Evolutionary conservation across 2,797 vertebrate species (phyloP).

Genomic region (Champsocephalus gunnari): DNA sequence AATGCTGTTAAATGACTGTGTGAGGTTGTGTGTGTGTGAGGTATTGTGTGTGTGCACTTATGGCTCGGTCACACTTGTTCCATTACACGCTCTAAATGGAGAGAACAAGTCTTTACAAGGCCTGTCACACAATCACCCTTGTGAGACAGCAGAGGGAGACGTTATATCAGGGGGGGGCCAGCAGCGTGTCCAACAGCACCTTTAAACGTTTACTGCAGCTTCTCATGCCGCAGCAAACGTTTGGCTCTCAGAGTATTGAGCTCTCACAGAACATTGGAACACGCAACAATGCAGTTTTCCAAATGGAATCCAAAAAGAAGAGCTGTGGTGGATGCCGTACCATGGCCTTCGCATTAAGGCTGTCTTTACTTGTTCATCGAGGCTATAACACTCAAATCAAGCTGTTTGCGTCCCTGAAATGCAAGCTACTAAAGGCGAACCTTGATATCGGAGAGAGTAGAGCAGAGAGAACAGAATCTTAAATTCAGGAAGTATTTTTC

Average conservation of each 20-base stretch:
- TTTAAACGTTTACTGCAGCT: neutral
- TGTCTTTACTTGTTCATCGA: neutral
- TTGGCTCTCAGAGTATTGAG: neutral
- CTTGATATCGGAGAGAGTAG: neutral
- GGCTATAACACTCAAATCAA: neutral
- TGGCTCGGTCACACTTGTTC: conserved; percentile 29
- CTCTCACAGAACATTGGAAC: neutral
- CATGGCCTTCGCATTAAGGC: conserved; percentile 1
- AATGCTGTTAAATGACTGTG: conserved; percentile 25
- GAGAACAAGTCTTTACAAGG: conserved; percentile 4
- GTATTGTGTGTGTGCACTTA: conserved; percentile 20
- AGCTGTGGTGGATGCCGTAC: conserved; percentile 11
- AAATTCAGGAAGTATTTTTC: conserved; percentile 9
- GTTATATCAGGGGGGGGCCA: neutral
- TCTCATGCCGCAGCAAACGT: neutral
- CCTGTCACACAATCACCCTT: neutral
- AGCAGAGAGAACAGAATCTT: neutral
- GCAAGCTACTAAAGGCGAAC: neutral
- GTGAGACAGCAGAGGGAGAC: neutral
- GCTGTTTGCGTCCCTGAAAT: neutral
- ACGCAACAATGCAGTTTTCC: neutral
- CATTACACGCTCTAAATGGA: conserved; percentile 32
- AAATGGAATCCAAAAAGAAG: neutral
- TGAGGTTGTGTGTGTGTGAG: conserved; percentile 18
- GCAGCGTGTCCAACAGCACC: conserved; percentile 23